phyloP scores from a whole-genome alignment of 2,113 vertebrate species.

The Chionodraco myersi region DNA sequence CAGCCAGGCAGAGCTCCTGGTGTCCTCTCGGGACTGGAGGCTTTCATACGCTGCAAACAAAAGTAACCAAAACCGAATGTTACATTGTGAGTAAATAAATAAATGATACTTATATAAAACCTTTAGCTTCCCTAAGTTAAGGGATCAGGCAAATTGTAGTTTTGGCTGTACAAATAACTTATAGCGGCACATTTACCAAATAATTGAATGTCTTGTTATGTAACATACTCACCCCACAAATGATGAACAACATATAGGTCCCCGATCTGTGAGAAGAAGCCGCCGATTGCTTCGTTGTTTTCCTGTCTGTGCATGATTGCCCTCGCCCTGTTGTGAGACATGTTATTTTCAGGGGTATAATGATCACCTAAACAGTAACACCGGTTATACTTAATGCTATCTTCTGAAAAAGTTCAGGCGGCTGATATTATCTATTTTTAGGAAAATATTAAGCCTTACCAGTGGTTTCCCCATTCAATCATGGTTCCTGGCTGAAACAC shows the following conservation, averaged over 20 bases:
- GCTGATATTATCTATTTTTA: not conserved
- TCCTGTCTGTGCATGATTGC: conserved; percentile 94
- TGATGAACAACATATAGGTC: conserved; percentile 96
- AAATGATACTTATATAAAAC: not conserved
- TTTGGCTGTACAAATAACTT: not conserved
- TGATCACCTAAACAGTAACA: not conserved
- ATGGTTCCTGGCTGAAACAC: conserved; percentile 94
- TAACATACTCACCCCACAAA: conserved; percentile 90
- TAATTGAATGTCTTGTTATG: not conserved
- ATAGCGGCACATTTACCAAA: not conserved
- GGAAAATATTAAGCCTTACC: conserved; percentile 83
- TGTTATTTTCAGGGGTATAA: not conserved
- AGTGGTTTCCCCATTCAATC: conserved; percentile 99
- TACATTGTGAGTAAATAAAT: not conserved
- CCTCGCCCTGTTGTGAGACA: conserved; percentile 87
- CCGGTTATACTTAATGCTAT: not conserved
- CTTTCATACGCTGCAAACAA: conserved; percentile 89
- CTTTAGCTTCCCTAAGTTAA: not conserved
- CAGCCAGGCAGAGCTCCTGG: conserved; percentile 92
- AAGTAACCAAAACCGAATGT: not conserved
- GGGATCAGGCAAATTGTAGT: not conserved
- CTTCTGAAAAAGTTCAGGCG: not conserved
- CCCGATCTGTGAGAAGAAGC: conserved; percentile 97
- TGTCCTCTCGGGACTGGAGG: conserved; percentile 92
- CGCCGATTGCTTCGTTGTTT: conserved; percentile 95